Evolutionary conservation across 2,113 vertebrate genomes (phyloP), one percentile per base, ranked within the genome.

Genomic region (Toxotes jaculatrix): DNA sequence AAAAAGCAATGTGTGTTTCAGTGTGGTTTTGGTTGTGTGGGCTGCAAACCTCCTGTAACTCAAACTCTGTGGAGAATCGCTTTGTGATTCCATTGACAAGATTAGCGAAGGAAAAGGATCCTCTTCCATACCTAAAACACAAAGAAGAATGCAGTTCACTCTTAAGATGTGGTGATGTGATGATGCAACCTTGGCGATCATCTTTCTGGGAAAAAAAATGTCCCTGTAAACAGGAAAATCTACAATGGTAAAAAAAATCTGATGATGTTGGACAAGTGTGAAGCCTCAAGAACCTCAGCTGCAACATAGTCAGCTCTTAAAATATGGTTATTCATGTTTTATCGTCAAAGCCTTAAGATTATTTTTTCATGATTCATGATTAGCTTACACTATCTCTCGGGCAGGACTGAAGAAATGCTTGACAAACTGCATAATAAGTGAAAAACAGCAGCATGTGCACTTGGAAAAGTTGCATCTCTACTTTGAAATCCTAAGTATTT

Each of bases 51-150:
- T 98, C 95, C 23, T 95, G 74, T 51, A 99, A 93, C 71, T 99
- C 97, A 42, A 94, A 96, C 3, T 97, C 93, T 0, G 96, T 88
- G 16, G 95, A 94, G 53, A 99, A 99, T 17, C 97, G 91, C 32
- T 31, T 85, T 0, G 96, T 97, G 82, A 98, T 89, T 0, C 82
- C 63, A 0, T 0, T 81, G 89, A 99, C 95, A 61, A 99, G 93
- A 40, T 47, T 64, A 32, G 96, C 78, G 83, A 99, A 97, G 65
- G 96, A 96, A 93, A 99, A 99, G 4, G 96, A 97, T 49, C 96
- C 95, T 0, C 81, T 90, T 0, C 98, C 98, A 0, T 94, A 97
- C 64, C 98, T 99, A 31, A 65, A 43, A 86, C 16, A 72, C 14
- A 82, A 38, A 59, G 1, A 66, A 8, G n/a, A 3, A 64, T 6